Percentiles rank a stretch among this genome's conserved stretches.
These are phyloP conservation scores for Notodonta dromedarius DNA, from an alignment of 2,888 invertebrate genomes.

Conservation along the genomic window DNA sequence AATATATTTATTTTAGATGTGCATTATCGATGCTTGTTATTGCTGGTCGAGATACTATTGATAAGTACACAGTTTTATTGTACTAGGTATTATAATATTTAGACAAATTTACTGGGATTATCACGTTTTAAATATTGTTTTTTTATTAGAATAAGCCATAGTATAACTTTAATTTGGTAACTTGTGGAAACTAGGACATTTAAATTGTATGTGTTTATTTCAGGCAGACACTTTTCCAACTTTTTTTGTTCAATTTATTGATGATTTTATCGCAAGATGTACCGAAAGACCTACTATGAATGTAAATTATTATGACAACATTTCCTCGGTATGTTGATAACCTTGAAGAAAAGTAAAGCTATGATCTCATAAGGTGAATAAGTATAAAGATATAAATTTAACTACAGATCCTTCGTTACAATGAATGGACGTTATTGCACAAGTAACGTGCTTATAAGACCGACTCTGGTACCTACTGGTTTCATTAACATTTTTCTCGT, in stretches of 20 bases:
- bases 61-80: no score
- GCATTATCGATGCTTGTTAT: neutral
- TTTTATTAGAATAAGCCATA: no score
- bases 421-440: conserved; percentile 11
- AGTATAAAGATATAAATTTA: neutral
- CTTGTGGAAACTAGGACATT: no score
- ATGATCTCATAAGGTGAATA: conserved; percentile 4
- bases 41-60: neutral
- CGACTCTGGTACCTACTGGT: conserved; percentile 16
- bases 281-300: neutral
- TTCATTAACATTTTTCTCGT: conserved; percentile 19
- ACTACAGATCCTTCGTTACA: neutral
- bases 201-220: no score
- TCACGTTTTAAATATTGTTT: no score
- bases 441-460: conserved; percentile 6
- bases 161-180: no score
- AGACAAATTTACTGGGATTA: no score
- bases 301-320: neutral
- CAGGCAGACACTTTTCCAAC: neutral
- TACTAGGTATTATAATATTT: no score
- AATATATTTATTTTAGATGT: neutral
- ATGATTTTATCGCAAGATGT: neutral
- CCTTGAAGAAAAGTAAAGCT: conserved; percentile 7
- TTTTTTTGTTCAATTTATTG: neutral
- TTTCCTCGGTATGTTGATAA: neutral